Conservation (phyloP, 1,140 invertebrate species). For the Aphidius ervi region DNA sequence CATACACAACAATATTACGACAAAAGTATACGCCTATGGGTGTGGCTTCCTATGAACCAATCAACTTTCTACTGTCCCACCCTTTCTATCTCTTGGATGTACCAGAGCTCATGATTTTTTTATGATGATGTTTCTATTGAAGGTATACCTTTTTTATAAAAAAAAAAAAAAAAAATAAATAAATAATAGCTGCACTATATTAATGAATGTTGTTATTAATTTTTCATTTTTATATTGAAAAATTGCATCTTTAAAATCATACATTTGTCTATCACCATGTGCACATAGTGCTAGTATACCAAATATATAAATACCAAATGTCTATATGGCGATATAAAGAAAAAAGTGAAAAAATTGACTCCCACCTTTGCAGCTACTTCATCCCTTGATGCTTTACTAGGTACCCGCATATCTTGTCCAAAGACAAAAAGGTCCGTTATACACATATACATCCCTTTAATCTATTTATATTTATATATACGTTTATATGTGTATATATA, state of each 20-base stretch:
- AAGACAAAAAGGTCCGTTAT: slow-evolving; percentile 51
- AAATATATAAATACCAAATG: too few relatives aligned
- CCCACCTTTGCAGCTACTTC: slow-evolving; percentile 21
- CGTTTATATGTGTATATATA: neutral
- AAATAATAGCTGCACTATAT: too few relatives aligned
- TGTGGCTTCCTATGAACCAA: slow-evolving; percentile 43
- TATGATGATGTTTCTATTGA: too few relatives aligned
- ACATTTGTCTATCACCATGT: too few relatives aligned
- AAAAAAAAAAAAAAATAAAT: too few relatives aligned
- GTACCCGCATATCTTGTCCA: slow-evolving; percentile 45
- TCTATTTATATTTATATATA: neutral
- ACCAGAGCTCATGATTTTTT: too few relatives aligned
- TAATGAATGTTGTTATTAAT: too few relatives aligned
- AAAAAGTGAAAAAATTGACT: neutral
- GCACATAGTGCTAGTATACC: too few relatives aligned
- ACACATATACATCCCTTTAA: slow-evolving; percentile 18
- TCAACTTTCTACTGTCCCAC: slow-evolving; percentile 19
- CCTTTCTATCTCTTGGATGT: neutral
- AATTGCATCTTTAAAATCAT: too few relatives aligned
- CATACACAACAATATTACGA: neutral
- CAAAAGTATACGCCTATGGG: slow-evolving; percentile 42
- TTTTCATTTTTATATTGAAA: too few relatives aligned
- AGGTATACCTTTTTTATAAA: too few relatives aligned
- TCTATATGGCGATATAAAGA: too few relatives aligned
- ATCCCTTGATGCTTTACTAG: slow-evolving; percentile 32